Evolutionary conservation across 2,113 vertebrate species (phyloP), one percentile per base, ranked within the genome.

Genomic region (Neomonachus schauinslandi): DNA sequence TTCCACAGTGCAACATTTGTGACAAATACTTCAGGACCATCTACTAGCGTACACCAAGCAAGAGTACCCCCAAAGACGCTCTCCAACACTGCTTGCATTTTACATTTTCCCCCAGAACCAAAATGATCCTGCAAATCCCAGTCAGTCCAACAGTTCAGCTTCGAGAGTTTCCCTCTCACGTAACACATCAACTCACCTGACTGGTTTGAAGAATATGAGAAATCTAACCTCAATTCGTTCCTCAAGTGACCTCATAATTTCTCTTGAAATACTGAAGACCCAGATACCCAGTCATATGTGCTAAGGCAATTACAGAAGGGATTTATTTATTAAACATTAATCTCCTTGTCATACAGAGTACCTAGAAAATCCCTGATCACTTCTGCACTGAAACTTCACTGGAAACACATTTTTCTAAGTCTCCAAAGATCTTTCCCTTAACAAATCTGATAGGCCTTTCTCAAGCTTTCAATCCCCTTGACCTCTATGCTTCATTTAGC

Each of bases 241-340:
- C 83, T 90, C 42, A 90, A 21, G 57, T 95, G 92, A 92, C 87
- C 94, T 94, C 94, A 89, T 59, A 77, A 69, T 84, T 95, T 98
- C 84, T 71, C 81, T 95, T 95, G 76, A 88, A 92, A 88, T 79
- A 76, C 1, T 81, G 22, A 96, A 96, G 95, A 97, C 88, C 92
- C 95, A 94, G 93, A 95, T 79, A 90, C 53, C 69, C 91, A 98
- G 94, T 96, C 94, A 95, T 69, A 97, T 85, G 93, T 97, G 76
- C 89, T 83, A 88, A 97, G 92, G 92, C 90, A 98, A 97, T 97
- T 97, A 98, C 80, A 94, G 24, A 91, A 87, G 71, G 80, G 91
- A 96, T 96, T 98, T 97, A 97, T 96, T 92, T 91, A 95, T 96
- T 96, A 97, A 98, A 96, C 90, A 94, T 95, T 95, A 97, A 98